phyloP scores from a whole-genome alignment of 2,797 vertebrate genomes.

The Esox masquinongy region DNA sequence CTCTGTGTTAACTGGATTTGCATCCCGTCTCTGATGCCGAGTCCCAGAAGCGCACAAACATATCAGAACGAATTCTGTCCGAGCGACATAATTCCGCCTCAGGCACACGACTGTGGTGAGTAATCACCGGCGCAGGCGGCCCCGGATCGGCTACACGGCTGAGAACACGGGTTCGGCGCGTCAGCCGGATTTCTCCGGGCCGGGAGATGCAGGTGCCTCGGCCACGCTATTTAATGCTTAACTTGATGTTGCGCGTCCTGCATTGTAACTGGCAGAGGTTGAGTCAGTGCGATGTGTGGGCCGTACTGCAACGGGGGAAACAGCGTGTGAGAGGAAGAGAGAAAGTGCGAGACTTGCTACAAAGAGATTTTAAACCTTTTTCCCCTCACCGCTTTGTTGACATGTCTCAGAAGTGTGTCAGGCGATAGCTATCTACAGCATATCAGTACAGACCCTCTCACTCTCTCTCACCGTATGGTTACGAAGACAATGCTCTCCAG shows the following conservation, averaged over 20 bases:
- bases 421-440: slow-evolving; percentile 24
- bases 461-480: slow-evolving; percentile 46
- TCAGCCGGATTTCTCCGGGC: slow-evolving; percentile 23
- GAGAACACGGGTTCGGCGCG: neutral
- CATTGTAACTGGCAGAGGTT: neutral
- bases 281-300: neutral
- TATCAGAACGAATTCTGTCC: slow-evolving; percentile 57
- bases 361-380: slow-evolving; percentile 36
- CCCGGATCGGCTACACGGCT: slow-evolving; percentile 21
- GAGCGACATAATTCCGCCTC: slow-evolving; percentile 46
- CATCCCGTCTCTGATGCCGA: slow-evolving; percentile 55
- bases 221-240: neutral
- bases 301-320: neutral
- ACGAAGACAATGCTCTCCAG: slow-evolving; percentile 54
- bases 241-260: neutral
- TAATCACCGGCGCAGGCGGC: slow-evolving; percentile 24
- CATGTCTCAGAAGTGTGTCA: slow-evolving; percentile 59
- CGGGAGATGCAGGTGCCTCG: neutral
- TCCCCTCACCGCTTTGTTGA: slow-evolving; percentile 49
- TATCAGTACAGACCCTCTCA: slow-evolving; percentile 43
- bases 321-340: slow-evolving; percentile 7
- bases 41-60: slow-evolving; percentile 47
- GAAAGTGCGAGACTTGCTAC: neutral
- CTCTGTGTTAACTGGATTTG: slow-evolving; percentile 54
- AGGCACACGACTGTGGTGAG: slow-evolving; percentile 41